Conservation (phyloP, 2,797 vertebrate genomes). For the Halcyon smyrnensis region DNA sequence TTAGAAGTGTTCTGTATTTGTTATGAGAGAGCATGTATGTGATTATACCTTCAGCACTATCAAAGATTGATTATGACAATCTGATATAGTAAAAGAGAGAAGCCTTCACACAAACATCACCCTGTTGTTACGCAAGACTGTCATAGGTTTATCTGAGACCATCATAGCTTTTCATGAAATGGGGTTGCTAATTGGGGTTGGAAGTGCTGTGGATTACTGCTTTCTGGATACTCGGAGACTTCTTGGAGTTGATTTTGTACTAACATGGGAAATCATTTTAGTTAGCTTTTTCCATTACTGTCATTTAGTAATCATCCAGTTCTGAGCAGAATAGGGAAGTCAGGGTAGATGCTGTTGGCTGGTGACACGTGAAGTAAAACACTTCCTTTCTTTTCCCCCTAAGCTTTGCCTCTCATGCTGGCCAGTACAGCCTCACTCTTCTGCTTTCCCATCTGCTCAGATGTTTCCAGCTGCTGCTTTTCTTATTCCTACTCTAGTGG, state of each 20-base stretch:
- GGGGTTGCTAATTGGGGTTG: background rate
- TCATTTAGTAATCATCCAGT: background rate
- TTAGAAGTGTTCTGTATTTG: background rate
- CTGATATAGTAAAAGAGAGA: background rate
- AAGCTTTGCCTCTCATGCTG: background rate
- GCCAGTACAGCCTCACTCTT: background rate
- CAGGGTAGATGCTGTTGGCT: background rate
- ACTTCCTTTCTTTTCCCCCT: background rate
- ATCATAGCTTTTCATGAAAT: background rate
- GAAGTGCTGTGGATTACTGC: background rate
- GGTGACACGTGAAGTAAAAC: background rate
- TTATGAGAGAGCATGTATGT: background rate
- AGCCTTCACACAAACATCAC: background rate
- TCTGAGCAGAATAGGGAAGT: background rate
- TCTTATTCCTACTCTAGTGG: background rate
- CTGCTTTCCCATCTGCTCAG: background rate
- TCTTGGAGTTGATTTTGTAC: background rate
- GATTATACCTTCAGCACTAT: background rate
- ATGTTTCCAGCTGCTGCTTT: slow-evolving; percentile 30
- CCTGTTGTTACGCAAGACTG: background rate
- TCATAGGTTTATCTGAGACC: background rate
- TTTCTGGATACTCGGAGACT: background rate
- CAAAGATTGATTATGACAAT: background rate
- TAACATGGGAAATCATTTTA: background rate
- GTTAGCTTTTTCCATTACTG: too few relatives aligned